Percentiles rank a stretch among this genome's conserved stretches.
phyloP scores from a whole-genome alignment of 2,888 invertebrate genomes.

The Xanthia togata region DNA sequence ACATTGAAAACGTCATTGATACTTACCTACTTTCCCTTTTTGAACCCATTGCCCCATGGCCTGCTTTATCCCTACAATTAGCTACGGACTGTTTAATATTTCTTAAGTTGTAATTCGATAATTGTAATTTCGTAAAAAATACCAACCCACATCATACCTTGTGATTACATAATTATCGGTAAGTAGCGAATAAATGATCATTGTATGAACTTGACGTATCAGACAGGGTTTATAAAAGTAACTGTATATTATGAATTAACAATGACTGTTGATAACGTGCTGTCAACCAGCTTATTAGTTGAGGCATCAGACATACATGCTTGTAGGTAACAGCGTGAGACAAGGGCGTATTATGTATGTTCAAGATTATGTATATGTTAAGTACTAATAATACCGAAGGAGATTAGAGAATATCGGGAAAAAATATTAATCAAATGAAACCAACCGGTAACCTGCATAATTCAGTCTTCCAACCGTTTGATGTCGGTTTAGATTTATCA shows the following conservation, averaged over 20 bases:
- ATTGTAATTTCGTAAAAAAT: neutral
- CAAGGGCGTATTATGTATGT: neutral
- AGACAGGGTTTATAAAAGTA: neutral
- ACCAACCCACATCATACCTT: neutral
- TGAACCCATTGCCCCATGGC: neutral
- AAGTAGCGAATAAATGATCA: neutral
- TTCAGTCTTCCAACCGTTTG: neutral
- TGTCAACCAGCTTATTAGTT: neutral
- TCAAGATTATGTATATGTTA: neutral
- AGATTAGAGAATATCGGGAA: neutral
- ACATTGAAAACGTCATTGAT: neutral
- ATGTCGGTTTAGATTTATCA: neutral
- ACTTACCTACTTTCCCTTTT: neutral
- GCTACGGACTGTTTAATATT: neutral
- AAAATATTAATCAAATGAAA: neutral
- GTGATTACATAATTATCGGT: constrained; percentile 7
- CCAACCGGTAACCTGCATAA: neutral
- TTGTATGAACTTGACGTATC: neutral
- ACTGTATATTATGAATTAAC: neutral
- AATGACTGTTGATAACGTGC: neutral
- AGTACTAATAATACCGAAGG: neutral
- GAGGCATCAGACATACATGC: neutral
- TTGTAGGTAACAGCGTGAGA: neutral
- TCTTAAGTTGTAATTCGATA: constrained; percentile 18
- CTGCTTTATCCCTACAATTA: constrained; percentile 6